phyloP scores from a whole-genome alignment of 2,797 vertebrate species.

The Zalophus californianus region DNA sequence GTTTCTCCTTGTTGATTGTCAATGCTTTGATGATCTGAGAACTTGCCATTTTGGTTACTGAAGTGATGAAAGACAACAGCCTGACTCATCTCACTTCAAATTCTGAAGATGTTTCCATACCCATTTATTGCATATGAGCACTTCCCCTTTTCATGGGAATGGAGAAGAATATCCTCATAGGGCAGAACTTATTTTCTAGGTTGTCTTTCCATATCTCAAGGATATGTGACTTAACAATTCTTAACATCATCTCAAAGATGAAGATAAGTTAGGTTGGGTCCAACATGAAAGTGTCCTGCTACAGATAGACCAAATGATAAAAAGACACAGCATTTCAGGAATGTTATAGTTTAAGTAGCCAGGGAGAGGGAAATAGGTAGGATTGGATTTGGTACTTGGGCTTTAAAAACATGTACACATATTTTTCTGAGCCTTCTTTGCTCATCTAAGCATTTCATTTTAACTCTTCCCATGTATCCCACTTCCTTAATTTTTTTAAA shows the following conservation, averaged over 20 bases:
- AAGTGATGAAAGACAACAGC: conserved; percentile 24
- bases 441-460: background rate
- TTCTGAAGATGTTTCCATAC: background rate
- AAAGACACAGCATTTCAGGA: background rate
- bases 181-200: conserved; percentile 33
- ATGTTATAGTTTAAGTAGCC: background rate
- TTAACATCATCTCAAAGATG: background rate
- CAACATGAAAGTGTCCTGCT: background rate
- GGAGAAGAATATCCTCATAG: background rate
- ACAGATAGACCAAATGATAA: background rate
- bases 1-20: background rate
- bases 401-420: background rate
- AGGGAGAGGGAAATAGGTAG: background rate
- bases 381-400: background rate
- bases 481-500: background rate
- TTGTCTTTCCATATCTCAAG: background rate
- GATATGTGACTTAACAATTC: background rate
- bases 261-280: background rate
- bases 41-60: conserved; percentile 18
- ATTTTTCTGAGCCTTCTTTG: background rate
- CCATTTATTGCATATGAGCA: background rate
- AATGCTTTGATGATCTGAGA: background rate
- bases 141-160: conserved; percentile 30
- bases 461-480: background rate
- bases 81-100: conserved; percentile 52